A percentile compares a stretch with the other conserved stretches of the same genome.
These are phyloP conservation scores for Drosophila repletoides DNA, from an alignment of 1,140 invertebrate species.

Conservation along the genomic window DNA sequence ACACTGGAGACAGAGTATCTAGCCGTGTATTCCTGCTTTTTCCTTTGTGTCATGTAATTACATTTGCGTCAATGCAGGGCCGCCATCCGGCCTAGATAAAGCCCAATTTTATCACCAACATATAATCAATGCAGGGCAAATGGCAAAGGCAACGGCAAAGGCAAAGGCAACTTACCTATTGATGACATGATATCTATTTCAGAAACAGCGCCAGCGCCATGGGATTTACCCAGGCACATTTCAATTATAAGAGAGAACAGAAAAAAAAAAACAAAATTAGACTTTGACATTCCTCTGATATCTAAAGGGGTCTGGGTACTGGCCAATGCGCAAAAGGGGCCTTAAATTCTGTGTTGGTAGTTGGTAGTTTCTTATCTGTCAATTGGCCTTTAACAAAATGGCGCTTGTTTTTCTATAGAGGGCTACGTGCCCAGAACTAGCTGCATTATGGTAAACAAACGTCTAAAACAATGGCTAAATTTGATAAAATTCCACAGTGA, in stretches of 20 bases:
- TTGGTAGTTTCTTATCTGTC: slow-evolving; percentile 52
- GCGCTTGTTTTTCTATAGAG: slow-evolving; percentile 27
- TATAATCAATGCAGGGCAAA: slow-evolving; percentile 39
- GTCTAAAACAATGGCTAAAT: background rate
- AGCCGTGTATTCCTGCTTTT: background rate
- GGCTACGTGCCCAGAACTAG: slow-evolving; percentile 55
- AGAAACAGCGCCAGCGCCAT: slow-evolving; percentile 12
- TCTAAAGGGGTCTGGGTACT: background rate
- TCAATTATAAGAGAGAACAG: slow-evolving; percentile 70
- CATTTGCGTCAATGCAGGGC: slow-evolving; percentile 9
- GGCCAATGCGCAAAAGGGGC: slow-evolving; percentile 40
- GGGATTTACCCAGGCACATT: slow-evolving; percentile 57
- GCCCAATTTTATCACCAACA: slow-evolving; percentile 34
- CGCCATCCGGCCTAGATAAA: background rate
- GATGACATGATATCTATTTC: slow-evolving; percentile 73
- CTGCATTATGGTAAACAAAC: background rate
- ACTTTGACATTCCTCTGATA: slow-evolving; percentile 70
- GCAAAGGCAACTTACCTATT: slow-evolving; percentile 39
- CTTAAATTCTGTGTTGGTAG: slow-evolving; percentile 2
- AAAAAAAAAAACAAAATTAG: slow-evolving; percentile 62
- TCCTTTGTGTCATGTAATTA: slow-evolving; percentile 26
- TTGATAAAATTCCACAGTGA: background rate
- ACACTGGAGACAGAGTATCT: no score
- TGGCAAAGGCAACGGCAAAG: slow-evolving; percentile 21
- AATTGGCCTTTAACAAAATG: slow-evolving; percentile 55